phyloP scores from a whole-genome alignment of 2,797 vertebrate genomes.

The Harpagifer antarcticus region DNA sequence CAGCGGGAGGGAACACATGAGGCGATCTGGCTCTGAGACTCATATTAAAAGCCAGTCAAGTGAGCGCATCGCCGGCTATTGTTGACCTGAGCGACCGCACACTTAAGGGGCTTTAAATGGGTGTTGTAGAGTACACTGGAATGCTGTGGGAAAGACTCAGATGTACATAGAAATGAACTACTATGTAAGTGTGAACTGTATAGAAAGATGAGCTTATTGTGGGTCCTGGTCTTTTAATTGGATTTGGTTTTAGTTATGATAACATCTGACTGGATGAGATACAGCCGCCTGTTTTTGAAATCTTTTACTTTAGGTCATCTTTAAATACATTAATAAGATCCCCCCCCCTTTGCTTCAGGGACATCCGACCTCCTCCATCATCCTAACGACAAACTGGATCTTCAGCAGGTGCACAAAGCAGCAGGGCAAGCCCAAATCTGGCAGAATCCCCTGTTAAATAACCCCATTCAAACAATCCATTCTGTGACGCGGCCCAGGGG shows the following conservation, averaged over 20 bases:
- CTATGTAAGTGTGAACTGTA: not conserved
- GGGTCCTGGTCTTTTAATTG: no score
- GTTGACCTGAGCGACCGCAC: slow-evolving; percentile 40
- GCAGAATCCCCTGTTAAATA: slow-evolving; percentile 54
- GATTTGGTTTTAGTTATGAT: not conserved
- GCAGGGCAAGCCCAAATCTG: slow-evolving; percentile 39
- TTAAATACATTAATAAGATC: no score
- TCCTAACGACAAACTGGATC: slow-evolving; percentile 41
- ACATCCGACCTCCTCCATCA: slow-evolving; percentile 46
- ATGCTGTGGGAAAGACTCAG: not conserved
- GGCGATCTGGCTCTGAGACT: slow-evolving; percentile 39
- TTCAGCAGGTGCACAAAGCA: slow-evolving; percentile 71
- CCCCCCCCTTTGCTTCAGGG: not conserved
- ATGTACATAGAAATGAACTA: not conserved
- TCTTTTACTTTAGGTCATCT: not conserved
- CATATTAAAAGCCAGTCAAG: slow-evolving; percentile 39
- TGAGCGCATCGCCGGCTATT: slow-evolving; percentile 32
- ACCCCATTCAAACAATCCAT: slow-evolving; percentile 69
- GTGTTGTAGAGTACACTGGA: not conserved
- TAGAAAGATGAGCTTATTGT: no score
- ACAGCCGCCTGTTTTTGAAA: not conserved
- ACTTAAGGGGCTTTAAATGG: slow-evolving; percentile 28
- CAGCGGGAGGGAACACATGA: slow-evolving; percentile 45
- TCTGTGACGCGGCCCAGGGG: slow-evolving; percentile 52
- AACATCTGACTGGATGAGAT: not conserved